These are phyloP conservation scores for Formica exsecta DNA, from an alignment of 1,140 invertebrate genomes.

Conservation along the genomic window DNA sequence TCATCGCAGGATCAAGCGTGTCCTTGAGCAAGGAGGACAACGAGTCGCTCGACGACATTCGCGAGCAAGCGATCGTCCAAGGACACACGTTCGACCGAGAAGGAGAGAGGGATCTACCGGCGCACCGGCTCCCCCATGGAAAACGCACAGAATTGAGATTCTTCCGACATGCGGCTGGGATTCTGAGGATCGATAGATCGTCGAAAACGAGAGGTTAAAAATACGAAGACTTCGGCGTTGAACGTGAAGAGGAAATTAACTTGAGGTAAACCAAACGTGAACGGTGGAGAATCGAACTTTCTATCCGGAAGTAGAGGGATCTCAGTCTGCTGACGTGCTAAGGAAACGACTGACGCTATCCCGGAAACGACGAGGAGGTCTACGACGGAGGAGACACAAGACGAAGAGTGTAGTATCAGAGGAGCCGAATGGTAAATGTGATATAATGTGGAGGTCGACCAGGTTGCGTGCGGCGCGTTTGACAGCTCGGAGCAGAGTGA, in stretches of 20 bases:
- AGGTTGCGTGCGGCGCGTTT: conserved; percentile 76
- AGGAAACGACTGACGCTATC: neutral
- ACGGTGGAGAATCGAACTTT: neutral
- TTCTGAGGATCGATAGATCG: neutral
- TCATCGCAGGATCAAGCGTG: conserved; percentile 35
- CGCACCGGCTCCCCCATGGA: conserved; percentile 25
- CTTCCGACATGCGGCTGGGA: neutral
- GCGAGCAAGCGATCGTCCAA: neutral
- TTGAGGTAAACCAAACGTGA: conserved; percentile 18
- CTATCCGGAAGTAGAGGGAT: neutral
- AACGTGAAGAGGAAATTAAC: neutral
- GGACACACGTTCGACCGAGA: neutral
- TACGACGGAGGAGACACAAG: conserved; percentile 14
- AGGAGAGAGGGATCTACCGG: conserved; percentile 21
- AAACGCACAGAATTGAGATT: conserved; percentile 8
- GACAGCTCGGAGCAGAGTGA: conserved; percentile 82
- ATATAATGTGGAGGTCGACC: neutral
- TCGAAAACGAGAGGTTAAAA: too few species aligned
- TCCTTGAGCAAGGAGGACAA: conserved; percentile 59
- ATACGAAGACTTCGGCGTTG: too few species aligned
- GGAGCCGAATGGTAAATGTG: conserved; percentile 32
- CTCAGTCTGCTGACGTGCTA: neutral
- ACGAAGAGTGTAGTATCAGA: neutral
- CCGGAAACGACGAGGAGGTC: neutral
- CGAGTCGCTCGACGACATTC: conserved; percentile 45